Conservation (phyloP, 2,797 vertebrate genomes). For the Denticeps clupeoides region DNA sequence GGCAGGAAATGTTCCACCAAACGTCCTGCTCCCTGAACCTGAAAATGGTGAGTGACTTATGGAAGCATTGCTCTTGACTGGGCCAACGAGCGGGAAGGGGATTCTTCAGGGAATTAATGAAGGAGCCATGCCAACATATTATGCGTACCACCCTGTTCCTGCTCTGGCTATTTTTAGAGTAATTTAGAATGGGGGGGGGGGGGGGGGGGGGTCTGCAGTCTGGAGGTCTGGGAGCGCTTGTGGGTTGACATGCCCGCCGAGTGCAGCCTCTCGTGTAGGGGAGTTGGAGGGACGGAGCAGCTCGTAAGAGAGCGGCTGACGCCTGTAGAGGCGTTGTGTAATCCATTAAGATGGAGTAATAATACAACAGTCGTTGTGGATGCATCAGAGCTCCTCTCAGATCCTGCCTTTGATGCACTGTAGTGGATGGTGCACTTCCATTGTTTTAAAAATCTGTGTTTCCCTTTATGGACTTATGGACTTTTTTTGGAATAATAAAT, state of each 20-base stretch:
- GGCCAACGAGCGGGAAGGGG: background rate
- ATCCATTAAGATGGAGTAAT: constrained; percentile 16
- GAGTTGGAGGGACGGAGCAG: too few relatives aligned
- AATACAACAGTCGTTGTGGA: constrained; percentile 4
- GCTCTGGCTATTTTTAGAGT: constrained; percentile 20
- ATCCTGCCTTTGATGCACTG: background rate
- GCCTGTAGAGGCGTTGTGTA: constrained; percentile 7
- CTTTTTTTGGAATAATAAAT: too few relatives aligned
- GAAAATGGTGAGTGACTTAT: constrained; percentile 21
- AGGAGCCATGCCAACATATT: constrained; percentile 8
- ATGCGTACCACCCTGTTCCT: constrained; percentile 9
- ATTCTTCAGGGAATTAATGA: background rate
- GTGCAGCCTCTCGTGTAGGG: too few relatives aligned
- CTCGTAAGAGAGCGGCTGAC: too few relatives aligned
- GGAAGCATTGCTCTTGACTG: constrained; percentile 21
- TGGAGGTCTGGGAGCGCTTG: constrained; percentile 2
- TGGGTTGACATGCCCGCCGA: background rate
- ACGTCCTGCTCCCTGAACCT: constrained; percentile 18
- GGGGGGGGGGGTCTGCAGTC: constrained; percentile 1
- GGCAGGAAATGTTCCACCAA: constrained; percentile 6
- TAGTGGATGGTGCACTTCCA: too few relatives aligned
- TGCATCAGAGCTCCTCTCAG: background rate
- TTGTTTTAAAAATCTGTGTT: too few relatives aligned
- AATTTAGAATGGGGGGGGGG: constrained; percentile 17
- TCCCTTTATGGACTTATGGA: too few relatives aligned